Evolutionary conservation across 2,797 vertebrate genomes (phyloP).

Genomic region (Scleropages formosus): DNA sequence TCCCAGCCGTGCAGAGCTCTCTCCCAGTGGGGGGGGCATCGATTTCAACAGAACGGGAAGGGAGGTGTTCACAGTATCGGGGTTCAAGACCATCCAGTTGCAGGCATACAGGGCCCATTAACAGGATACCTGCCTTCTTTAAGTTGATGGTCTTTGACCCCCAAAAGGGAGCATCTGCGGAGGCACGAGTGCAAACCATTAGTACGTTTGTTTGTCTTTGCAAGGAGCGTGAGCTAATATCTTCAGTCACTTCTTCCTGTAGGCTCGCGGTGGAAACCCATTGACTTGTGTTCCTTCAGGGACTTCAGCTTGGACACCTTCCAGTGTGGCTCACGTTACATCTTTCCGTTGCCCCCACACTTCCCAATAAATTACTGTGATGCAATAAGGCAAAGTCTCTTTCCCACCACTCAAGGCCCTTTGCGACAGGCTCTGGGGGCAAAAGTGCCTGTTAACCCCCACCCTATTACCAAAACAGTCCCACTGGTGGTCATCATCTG

Average conservation of each 20-base stretch:
- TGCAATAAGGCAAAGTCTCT: conserved; percentile 70
- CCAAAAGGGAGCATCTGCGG: background rate
- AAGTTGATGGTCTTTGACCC: conserved; percentile 15
- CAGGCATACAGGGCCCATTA: background rate
- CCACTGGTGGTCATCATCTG: conserved; percentile 10
- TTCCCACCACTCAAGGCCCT: conserved; percentile 62
- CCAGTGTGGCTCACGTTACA: conserved; percentile 68
- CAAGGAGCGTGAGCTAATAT: conserved; percentile 9
- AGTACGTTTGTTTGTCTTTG: conserved; percentile 26
- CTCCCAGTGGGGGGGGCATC: background rate
- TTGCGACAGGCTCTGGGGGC: conserved; percentile 50
- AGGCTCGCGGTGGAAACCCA: conserved; percentile 58
- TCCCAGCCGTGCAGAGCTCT: background rate
- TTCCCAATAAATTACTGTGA: conserved; percentile 71
- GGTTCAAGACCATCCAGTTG: background rate
- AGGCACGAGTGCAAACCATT: conserved; percentile 13
- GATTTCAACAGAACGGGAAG: conserved; percentile 7
- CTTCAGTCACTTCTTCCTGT: conserved; percentile 5
- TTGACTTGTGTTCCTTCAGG: conserved; percentile 67
- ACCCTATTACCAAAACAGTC: conserved; percentile 37
- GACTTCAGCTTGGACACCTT: conserved; percentile 63
- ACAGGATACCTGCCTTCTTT: conserved; percentile 10
- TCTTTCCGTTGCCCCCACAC: conserved; percentile 48
- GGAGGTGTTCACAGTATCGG: background rate
- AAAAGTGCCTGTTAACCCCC: conserved; percentile 58